phyloP scores from a whole-genome alignment of 1,140 invertebrate genomes.

The Musca domestica region DNA sequence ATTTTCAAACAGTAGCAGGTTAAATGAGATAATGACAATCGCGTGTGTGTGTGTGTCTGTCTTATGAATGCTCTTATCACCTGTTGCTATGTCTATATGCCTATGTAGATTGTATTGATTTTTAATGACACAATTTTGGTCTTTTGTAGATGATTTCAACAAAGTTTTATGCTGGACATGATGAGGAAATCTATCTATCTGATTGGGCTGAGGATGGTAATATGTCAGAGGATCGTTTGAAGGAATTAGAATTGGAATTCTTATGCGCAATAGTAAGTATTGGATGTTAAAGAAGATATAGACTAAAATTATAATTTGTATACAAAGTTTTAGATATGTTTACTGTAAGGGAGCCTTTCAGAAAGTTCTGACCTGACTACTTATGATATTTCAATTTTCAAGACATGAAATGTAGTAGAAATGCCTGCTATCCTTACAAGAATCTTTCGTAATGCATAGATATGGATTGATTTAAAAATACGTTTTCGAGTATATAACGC shows the following conservation, averaged over 20 bases:
- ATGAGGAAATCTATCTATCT: conserved; percentile 80
- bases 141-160: conserved; percentile 84
- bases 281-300: neutral
- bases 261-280: conserved; percentile 81
- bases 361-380: no score
- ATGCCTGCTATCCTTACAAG: no score
- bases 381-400: no score
- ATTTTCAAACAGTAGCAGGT: neutral
- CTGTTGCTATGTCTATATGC: neutral
- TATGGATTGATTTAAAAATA: no score
- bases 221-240: conserved; percentile 71
- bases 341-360: no score
- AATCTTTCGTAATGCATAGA: no score
- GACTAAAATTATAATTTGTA: no score
- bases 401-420: no score
- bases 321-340: no score
- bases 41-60: neutral
- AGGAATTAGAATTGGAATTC: conserved; percentile 84
- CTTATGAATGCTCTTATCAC: neutral
- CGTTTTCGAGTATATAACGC: no score
- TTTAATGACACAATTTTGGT: neutral
- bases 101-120: neutral
- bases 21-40: neutral
- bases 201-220: conserved; percentile 85
- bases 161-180: conserved; percentile 91